Base-by-base conservation (phyloP, 2,888 invertebrate genomes). In the Pogonocherus hispidulus region DNA sequence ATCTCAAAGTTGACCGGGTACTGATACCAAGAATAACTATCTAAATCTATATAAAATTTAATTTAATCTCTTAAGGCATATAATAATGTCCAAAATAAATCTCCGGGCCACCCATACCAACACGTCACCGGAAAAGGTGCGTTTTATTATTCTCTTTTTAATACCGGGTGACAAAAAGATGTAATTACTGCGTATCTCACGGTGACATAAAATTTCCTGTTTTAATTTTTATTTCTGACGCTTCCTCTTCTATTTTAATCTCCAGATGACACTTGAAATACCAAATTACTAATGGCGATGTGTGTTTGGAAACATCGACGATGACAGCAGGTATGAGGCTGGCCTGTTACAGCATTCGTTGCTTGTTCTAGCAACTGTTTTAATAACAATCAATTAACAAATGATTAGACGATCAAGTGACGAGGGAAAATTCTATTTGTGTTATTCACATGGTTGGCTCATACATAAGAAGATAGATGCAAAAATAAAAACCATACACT, bases 201-300 rank as follows among this genome's bases (percentile, higher is more conserved):
- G 69, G 52, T 66, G 69, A 69, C 66, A 66, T 63, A 66, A 66
- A 63, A 57, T 66, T 69, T 69, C 69, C 69, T 69, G 69, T 54
- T 52, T 59, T 1, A 37, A 60, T 55, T 64, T 37, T 56, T 68
- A 68, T 68, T 68, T 64, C 32, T 11, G 32, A 11, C 32, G 32
- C 63, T 69, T 69, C 69, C 69, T 69, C 66, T 47, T 52, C 47
- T 1, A 49, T 55, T 55, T 37, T 56, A 64, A 68, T 68, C 64
- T 64, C 32, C 27, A 32, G 59, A 44, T 57, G 57, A 59, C 59
- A 59, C 47, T 49, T 59, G 47, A 49, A 59, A 59, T 59, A 59
- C 32, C 32, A 32, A 22, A 19, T 47, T 27, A 35, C 22, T 59
- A 14, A 16, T 3, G 23, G 8, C 47, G 19, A 5, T 27, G 4